Evolutionary conservation across 2,888 invertebrate species (phyloP), one percentile per base, ranked within the genome.

Genomic region (Chloroclystis v-ata): DNA sequence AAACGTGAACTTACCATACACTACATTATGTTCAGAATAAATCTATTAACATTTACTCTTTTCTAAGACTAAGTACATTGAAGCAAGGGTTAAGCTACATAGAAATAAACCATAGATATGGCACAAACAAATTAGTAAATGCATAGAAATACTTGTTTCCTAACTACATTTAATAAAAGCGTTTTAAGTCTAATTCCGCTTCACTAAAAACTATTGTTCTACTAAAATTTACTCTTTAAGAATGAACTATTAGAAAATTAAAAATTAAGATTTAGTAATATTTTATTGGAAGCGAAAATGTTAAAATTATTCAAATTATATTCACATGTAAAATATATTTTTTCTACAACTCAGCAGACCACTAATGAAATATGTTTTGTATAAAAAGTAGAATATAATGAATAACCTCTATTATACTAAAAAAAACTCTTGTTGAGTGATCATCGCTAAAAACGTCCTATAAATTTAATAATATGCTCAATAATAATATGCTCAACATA

Each of bases 51-150:
- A 41, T 32, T 50, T 39, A 29, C n/a, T 29, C 39, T 24, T 12
- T 12, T 26, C 37, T 47, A 47, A 26, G 41, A 14, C 33, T 49
- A 49, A 44, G 32, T 37, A 44, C 44, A 49, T 49, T 16, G 37
- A 37, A 32, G 40, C 37, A 37, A 9, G 33, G 38, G 16, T 16
- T 43, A 25, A 43, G 2, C 41, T 26, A 43, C 30, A 30, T 9
- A 30, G 12, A 25, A 28, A 42, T n/a, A n/a, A n/a, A n/a, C n/a
- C 20, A 20, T 20, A 20, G 2, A 4, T 5, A 20, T 5, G 20
- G 5, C 20, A 20, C 5, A 20, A 20, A 20, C 10, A 26, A 28
- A 26, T n/a, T 7, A 24, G 5, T 32, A 14, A 4, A 16, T 5
- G 4, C 9, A 33, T 14, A 24, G n/a, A n/a, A n/a, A 13, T 28